Evolutionary conservation across 2,797 vertebrate genomes (phyloP).

Genomic region (Gouania willdenowi): DNA sequence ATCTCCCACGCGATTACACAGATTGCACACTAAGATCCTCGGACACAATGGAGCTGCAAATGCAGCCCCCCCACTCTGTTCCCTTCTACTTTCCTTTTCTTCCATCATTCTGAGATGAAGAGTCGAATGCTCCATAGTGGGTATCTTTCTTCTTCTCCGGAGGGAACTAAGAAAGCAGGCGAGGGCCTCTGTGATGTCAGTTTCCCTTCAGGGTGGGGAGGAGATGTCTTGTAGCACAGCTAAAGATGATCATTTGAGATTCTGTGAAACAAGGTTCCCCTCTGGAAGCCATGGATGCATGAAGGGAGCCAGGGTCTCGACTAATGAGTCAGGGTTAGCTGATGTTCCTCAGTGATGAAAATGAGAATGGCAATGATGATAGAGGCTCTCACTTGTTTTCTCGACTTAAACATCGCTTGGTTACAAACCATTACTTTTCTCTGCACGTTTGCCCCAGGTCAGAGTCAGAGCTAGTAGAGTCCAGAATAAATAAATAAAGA

Average conservation of each 20-base stretch:
- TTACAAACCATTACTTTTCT: too few species aligned
- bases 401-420: too few species aligned
- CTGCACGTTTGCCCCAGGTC: conserved; percentile 22
- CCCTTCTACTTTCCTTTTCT: conserved; percentile 59
- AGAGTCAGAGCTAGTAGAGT: not conserved
- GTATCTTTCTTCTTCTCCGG: conserved; percentile 74
- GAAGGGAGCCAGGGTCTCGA: conserved; percentile 33
- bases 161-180: conserved; percentile 68
- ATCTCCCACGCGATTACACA: conserved; percentile 54
- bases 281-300: conserved; percentile 41
- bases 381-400: not conserved
- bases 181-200: conserved; percentile 74
- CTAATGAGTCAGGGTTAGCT: conserved; percentile 55
- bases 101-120: conserved; percentile 69
- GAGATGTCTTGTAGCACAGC: conserved; percentile 70
- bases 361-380: conserved; percentile 15
- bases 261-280: conserved; percentile 57
- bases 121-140: conserved; percentile 69
- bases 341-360: conserved; percentile 42
- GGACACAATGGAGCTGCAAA: conserved; percentile 64
- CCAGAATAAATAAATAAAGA: conserved; percentile 3
- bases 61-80: conserved; percentile 44
- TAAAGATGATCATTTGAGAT: conserved; percentile 77
- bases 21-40: conserved; percentile 60
- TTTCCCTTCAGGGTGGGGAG: conserved; percentile 73